Evolutionary conservation across 1,140 invertebrate species (phyloP).

Genomic region (Lineus longissimus): DNA sequence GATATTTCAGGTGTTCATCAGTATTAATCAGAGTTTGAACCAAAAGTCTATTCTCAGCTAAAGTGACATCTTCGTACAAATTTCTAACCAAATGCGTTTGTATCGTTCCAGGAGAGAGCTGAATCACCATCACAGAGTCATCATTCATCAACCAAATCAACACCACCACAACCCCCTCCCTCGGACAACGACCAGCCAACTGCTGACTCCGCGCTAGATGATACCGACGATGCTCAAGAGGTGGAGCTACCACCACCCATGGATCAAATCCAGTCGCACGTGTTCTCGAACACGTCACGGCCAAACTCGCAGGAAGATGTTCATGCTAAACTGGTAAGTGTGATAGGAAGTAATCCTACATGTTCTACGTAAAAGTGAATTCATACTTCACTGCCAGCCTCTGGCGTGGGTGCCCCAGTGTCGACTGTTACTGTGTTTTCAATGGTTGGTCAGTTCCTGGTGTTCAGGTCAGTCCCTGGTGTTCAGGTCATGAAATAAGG

Average conservation of each 20-base stretch:
- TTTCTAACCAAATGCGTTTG: background rate
- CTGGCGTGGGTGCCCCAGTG: too few relatives aligned
- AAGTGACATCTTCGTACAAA: too few relatives aligned
- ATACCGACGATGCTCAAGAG: slow-evolving; percentile 73
- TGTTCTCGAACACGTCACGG: slow-evolving; percentile 60
- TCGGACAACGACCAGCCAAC: slow-evolving; percentile 55
- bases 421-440: too few relatives aligned
- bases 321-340: slow-evolving; percentile 63
- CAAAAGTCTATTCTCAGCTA: too few relatives aligned
- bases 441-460: too few relatives aligned
- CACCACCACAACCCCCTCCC: slow-evolving; percentile 5
- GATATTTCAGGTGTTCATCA: too few relatives aligned
- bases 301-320: slow-evolving; percentile 62
- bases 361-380: too few relatives aligned
- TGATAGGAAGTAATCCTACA: background rate
- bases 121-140: background rate
- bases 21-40: too few relatives aligned
- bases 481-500: too few relatives aligned
- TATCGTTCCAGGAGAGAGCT: background rate
- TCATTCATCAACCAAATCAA: background rate
- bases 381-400: too few relatives aligned
- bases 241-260: slow-evolving; percentile 90
- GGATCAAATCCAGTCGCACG: slow-evolving; percentile 78
- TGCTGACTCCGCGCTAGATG: slow-evolving; percentile 54
- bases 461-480: too few relatives aligned